Base-by-base conservation (phyloP, 2,797 vertebrate species). In the Ciconia nigra region DNA sequence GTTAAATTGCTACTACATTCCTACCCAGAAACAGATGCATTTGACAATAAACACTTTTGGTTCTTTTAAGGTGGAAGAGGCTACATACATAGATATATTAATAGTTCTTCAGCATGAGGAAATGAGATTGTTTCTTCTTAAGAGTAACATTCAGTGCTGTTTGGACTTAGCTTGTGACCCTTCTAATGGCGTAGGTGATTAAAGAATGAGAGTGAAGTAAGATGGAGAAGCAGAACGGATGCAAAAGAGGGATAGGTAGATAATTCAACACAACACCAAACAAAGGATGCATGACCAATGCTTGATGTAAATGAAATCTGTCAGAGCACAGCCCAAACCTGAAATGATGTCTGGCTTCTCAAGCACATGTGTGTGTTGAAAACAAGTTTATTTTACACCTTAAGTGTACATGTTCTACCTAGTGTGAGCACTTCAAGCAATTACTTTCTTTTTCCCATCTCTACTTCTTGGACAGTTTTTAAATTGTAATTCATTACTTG, bases 381-480 rank as follows among this genome's bases (percentile, higher is more conserved):
- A 94, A 67, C 21, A 72, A 73, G 20, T 65, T 87, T 42, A 35
- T 69, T 88, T 88, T 59, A 44, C 47, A 39, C 42, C 29, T 52
- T 22, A 59, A 51, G 7, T 29, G 41, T 54, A 61, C 0, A 1
- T 1, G 1, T 28, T 67, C 54, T 59, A 63, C 5, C 6, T 72
- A 52, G 15, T 31, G 22, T n/a, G 35, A 92, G 29, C 83, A 82
- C 29, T 63, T 79, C 29, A 93, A 59, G 52, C 44, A 89, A 59
- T 13, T 70, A 41, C 31, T 84, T 81, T 89, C 35, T 33, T 78
- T 79, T 49, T 73, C 21, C 26, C 26, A 58, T 29, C 41, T 61
- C 42, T 44, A 59, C 14, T 55, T 35, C 39, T 70, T 58, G 58
- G 31, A 66, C 55, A 80, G 20, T 11, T 58, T 73, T 89, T 73